These are phyloP conservation scores for Cheilosia vernalis DNA, from an alignment of 2,888 invertebrate genomes.

Conservation along the genomic window DNA sequence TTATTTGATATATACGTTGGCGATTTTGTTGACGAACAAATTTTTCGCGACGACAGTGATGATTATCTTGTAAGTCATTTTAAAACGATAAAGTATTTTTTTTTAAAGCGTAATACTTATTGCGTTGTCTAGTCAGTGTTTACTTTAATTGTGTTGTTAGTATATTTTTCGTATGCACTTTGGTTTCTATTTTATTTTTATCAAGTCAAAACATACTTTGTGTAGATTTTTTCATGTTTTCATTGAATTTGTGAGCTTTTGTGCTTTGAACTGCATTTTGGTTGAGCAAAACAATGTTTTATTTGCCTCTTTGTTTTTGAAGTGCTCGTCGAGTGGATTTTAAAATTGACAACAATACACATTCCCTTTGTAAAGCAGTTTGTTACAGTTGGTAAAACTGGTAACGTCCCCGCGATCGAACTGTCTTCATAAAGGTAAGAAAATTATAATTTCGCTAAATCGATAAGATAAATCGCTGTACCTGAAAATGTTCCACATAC, in stretches of 20 bases:
- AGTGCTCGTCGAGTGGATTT: too few species aligned
- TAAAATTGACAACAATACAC: too few species aligned
- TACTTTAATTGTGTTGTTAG: not conserved
- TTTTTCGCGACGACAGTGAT: constrained; percentile 79
- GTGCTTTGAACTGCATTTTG: too few species aligned
- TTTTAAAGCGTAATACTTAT: not conserved
- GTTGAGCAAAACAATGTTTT: too few species aligned
- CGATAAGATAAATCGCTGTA: not conserved
- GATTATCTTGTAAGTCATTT: constrained; percentile 80
- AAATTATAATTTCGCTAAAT: too few species aligned
- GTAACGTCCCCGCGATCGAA: not conserved
- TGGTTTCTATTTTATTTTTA: not conserved
- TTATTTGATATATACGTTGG: constrained; percentile 79
- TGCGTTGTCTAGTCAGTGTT: not conserved
- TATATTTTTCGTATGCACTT: not conserved
- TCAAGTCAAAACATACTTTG: not conserved
- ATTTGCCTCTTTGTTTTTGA: too few species aligned
- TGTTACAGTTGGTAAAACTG: too few species aligned
- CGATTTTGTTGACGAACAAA: constrained; percentile 81
- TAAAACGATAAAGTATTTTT: not conserved
- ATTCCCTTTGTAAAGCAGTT: too few species aligned
- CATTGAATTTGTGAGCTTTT: not conserved
- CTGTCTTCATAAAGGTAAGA: not conserved
- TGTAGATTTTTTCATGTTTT: not conserved
- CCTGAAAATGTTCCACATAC: constrained; percentile 55